Evolutionary conservation across 2,888 invertebrate genomes (phyloP).

Genomic region (Leptopilina syphax): DNA sequence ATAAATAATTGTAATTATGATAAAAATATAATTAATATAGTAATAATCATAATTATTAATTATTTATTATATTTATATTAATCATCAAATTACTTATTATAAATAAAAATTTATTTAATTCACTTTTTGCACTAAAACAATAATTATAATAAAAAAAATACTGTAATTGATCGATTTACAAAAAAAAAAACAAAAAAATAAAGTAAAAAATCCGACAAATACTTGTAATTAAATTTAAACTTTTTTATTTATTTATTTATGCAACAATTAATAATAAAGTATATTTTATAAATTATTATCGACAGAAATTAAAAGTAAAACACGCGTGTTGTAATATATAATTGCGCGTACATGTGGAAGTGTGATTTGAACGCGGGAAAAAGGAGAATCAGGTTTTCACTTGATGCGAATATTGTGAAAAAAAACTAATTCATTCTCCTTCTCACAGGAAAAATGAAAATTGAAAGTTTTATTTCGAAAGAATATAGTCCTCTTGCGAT

Average conservation of each 20-base stretch:
- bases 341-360: conserved; percentile 20
- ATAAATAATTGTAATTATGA: no score
- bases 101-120: no score
- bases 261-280: conserved; percentile 48
- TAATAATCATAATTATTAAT: no score
- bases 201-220: no score
- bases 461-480: conserved; percentile 7
- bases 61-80: no score
- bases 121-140: no score
- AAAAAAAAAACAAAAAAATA: no score
- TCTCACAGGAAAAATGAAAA: conserved; percentile 7
- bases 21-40: no score
- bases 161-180: no score
- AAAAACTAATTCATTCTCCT: conserved; percentile 11
- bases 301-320: conserved; percentile 44
- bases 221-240: no score
- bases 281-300: conserved; percentile 29
- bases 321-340: conserved; percentile 34
- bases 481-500: neutral
- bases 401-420: neutral
- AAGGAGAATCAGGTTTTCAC: conserved; percentile 20
- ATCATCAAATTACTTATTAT: no score
- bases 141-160: no score
- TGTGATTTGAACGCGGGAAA: conserved; percentile 32
- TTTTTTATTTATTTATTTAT: conserved; percentile 35